Evolutionary conservation across 2,113 vertebrate genomes (phyloP), one percentile per base, ranked within the genome.

Genomic region (Naja naja): DNA sequence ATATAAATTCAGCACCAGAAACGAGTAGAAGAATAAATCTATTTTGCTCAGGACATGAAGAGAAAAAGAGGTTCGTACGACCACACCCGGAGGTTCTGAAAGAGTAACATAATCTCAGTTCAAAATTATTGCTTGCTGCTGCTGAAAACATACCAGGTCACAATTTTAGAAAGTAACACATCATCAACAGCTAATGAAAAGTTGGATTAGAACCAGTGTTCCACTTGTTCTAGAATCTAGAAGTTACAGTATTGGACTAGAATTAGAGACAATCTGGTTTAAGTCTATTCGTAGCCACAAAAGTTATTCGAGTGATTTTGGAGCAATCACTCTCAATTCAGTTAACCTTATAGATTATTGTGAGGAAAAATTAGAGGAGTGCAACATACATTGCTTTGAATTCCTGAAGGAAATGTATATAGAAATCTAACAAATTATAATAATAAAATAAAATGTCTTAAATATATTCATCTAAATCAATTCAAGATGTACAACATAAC

Each of bases 1-100:
- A 93, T 98, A 99, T 54, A 99, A 94, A 96, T 98, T 99, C 97
- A 99, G 98, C 94, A 99, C 92, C 95, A 99, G 95, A 95, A 99
- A 22, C 47, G 98, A 98, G 95, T 99, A 99, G 97, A 97, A 99
- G 96, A 98, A 98, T 85, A 91, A 92, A 94, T 99, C 98, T 91
- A 96, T 98, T 97, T 98, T 99, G 96, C 98, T 98, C 97, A 99
- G 97, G 91, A 99, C 93, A 10, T 98, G 98, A 85, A 99, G 97
- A 2, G 99, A 98, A 96, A 98, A 97, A 0, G 95, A 98, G 0
- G 92, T 97, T 94, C 98, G 96, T 95, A 96, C 97, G 91, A 95
- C 64, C 93, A 98, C 93, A 94, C 98, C 98, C 94, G 96, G 94
- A 89, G 97, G 96, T 89, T 91, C 98, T 98, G 43, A 96, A 96